Conservation (phyloP, 2,888 invertebrate genomes). For the Clunio marinus region DNA sequence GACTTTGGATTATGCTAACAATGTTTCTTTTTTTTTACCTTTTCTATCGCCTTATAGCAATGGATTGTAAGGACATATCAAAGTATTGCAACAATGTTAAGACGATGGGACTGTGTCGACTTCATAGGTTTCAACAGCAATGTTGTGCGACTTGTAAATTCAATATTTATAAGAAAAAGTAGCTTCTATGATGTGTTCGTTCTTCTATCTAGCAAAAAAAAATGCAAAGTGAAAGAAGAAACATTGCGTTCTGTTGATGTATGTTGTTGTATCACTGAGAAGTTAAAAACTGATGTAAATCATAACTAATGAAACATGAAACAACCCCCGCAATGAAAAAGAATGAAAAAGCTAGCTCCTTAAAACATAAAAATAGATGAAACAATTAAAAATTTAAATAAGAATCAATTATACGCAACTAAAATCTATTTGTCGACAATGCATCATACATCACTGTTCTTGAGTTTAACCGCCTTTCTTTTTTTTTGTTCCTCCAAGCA, state of each 20-base stretch:
- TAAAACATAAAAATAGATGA: conserved; percentile 1
- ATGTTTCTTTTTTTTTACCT: conserved; percentile 39
- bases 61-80: conserved; percentile 74
- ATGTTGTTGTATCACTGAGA: neutral
- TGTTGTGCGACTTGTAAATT: conserved; percentile 78
- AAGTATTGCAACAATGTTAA: conserved; percentile 83
- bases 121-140: conserved; percentile 75
- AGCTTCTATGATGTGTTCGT: conserved; percentile 20
- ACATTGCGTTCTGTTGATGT: conserved; percentile 1
- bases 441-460: neutral
- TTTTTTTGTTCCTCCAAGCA: neutral
- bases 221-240: neutral
- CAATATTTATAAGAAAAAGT: conserved; percentile 41
- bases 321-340: neutral
- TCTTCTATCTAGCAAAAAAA: conserved; percentile 7
- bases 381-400: conserved; percentile 16
- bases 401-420: conserved; percentile 18
- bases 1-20: conserved; percentile 34
- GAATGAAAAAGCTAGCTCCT: neutral
- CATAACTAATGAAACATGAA: neutral
- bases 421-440: neutral
- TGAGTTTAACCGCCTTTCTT: conserved; percentile 4
- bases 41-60: conserved; percentile 51
- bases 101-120: conserved; percentile 81
- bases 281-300: neutral